Base-by-base conservation (phyloP, 2,113 vertebrate species). In the Trematomus loennbergii region DNA sequence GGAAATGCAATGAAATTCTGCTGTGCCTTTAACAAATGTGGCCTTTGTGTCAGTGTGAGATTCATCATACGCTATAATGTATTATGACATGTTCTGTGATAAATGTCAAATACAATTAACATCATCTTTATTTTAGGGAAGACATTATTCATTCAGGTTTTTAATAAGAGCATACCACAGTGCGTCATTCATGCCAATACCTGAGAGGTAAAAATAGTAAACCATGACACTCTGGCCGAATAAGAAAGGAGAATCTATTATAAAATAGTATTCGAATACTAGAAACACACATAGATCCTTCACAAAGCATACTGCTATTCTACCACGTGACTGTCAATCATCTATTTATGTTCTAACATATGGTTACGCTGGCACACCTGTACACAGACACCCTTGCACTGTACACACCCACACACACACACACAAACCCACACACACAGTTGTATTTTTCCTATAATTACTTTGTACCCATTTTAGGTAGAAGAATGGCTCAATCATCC, bases 401-500 rank as follows among this genome's bases (percentile, higher is more conserved):
- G 18, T 18, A 65, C 36, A 66, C 43, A 67, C 15, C 7, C 10
- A 18, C 61, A 76, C 53, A 64, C 25, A 62, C 12, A 9, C 1
- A 11, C 17, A 29, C 25, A 40, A n/a, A n/a, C 9, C 15, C 12
- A 79, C 20, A 72, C 15, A 65, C 52, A 49, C 61, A 75, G 49
- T 3, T 85, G 55, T 74, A 43, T 67, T 63, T 63, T 59, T 74
- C 25, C 49, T 36, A 54, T 36, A 67, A 57, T 60, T 70, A 22
- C 43, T 69, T 77, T 70, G 52, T 70, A 43, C 43, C 46, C 43
- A 79, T 68, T 53, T 63, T 45, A 69, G 36, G 68, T 75, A 54
- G 63, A 79, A 68, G 66, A 78, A 57, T 78, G 77, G 48, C 53
- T 69, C 53, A 60, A 59, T 81, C 85, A 73, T 70, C 81, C 50